These are phyloP conservation scores for Phataginus tricuspis DNA, from an alignment of 2,797 vertebrate genomes.

Conservation along the genomic window DNA sequence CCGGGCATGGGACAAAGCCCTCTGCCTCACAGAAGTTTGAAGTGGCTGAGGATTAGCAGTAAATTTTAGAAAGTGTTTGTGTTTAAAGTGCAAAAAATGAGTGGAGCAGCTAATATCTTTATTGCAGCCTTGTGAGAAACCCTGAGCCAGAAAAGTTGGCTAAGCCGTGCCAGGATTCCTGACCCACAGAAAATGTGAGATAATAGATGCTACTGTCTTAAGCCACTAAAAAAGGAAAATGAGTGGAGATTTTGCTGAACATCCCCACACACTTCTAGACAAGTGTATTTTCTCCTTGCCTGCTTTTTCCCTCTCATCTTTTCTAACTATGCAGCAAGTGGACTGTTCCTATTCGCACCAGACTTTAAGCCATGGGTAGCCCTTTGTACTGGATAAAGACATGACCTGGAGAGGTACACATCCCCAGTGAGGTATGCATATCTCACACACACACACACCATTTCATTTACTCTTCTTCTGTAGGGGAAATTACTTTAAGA, in stretches of 20 bases:
- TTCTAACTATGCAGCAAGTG: not conserved
- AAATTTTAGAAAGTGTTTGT: constrained; percentile 7
- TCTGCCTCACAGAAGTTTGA: not conserved
- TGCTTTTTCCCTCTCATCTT: not conserved
- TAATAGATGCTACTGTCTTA: not conserved
- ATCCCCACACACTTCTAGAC: not conserved
- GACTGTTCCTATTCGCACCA: not conserved
- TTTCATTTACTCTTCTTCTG: not conserved
- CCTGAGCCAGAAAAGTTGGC: not conserved
- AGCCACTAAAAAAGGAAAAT: not conserved
- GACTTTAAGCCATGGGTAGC: not conserved
- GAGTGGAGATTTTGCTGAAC: not conserved
- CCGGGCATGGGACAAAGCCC: not conserved
- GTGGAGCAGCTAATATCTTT: not conserved
- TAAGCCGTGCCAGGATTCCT: not conserved
- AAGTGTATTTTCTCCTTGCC: not conserved
- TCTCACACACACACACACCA: not conserved
- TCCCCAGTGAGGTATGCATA: not conserved
- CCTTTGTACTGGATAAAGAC: not conserved
- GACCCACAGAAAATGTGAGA: not conserved
- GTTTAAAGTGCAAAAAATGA: constrained; percentile 19
- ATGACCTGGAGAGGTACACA: not conserved
- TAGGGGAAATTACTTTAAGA: not conserved
- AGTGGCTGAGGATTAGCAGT: not conserved
- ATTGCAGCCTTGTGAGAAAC: not conserved